phyloP scores from a whole-genome alignment of 2,888 invertebrate species.

The Muscina levida region DNA sequence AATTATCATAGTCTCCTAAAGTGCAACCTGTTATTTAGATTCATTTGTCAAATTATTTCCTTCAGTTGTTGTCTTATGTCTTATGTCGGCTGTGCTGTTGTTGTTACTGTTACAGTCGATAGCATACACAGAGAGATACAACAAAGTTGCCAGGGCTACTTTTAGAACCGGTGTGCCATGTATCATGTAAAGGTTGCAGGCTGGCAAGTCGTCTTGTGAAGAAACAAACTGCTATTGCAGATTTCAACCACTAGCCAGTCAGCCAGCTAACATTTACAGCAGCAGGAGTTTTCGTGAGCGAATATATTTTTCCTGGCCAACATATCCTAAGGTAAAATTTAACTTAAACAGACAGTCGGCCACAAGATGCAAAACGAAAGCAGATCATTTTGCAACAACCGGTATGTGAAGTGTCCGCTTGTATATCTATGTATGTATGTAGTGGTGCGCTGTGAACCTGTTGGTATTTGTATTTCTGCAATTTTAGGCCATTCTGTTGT shows the following conservation, averaged over 20 bases:
- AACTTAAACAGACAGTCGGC: constrained; percentile 5
- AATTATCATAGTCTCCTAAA: constrained; percentile 63
- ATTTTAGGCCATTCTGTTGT: constrained; percentile 55
- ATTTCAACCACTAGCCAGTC: background rate
- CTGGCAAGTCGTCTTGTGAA: background rate
- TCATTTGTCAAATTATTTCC: constrained; percentile 80
- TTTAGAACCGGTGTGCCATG: constrained; percentile 37
- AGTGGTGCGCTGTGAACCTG: constrained; percentile 35
- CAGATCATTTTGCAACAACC: background rate
- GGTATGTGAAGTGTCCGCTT: background rate
- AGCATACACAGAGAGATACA: too few species aligned
- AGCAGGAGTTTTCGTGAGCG: constrained; percentile 40
- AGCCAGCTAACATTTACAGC: constrained; percentile 45
- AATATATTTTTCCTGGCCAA: constrained; percentile 46
- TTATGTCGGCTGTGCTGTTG: background rate
- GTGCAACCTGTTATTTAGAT: constrained; percentile 81
- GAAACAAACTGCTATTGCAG: constrained; percentile 10
- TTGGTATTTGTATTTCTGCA: constrained; percentile 40
- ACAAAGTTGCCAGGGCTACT: constrained; percentile 5
- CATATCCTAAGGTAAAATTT: constrained; percentile 70
- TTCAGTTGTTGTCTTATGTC: background rate
- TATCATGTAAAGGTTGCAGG: constrained; percentile 43
- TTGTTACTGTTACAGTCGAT: constrained; percentile 7
- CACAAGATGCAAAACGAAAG: background rate
- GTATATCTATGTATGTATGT: constrained; percentile 38